These are phyloP conservation scores for Lasiommata megera DNA, from an alignment of 2,888 invertebrate genomes.

Conservation along the genomic window DNA sequence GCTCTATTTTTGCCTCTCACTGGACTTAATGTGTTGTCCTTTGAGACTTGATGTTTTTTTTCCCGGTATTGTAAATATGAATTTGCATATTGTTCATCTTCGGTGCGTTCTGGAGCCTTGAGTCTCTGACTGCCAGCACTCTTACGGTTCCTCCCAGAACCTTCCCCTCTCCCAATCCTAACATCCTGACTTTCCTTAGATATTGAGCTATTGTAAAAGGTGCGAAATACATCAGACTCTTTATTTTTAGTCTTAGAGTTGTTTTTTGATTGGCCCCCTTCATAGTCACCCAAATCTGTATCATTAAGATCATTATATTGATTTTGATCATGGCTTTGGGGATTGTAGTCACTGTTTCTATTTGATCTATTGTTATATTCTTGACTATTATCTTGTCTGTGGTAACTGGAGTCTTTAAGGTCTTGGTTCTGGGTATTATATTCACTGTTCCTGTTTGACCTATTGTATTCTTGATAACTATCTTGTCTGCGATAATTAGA, in stretches of 20 bases:
- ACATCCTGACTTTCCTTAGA: slow-evolving; percentile 61
- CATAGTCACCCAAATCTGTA: slow-evolving; percentile 39
- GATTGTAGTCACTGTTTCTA: slow-evolving; percentile 31
- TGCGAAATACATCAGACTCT: slow-evolving; percentile 57
- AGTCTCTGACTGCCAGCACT: slow-evolving; percentile 63
- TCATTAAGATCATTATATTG: slow-evolving; percentile 32
- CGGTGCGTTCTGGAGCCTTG: slow-evolving; percentile 52
- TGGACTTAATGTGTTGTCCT: slow-evolving; percentile 52
- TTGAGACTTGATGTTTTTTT: slow-evolving; percentile 46
- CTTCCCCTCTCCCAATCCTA: slow-evolving; percentile 56
- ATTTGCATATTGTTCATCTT: slow-evolving; percentile 71
- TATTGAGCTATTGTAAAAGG: slow-evolving; percentile 67
- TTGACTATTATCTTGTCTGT: slow-evolving; percentile 32
- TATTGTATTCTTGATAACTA: slow-evolving; percentile 29
- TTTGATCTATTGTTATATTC: slow-evolving; percentile 29
- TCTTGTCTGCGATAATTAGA: slow-evolving; percentile 33
- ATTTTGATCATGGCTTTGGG: slow-evolving; percentile 23
- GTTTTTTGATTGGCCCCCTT: slow-evolving; percentile 54
- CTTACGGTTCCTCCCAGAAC: slow-evolving; percentile 50
- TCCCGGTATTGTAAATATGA: slow-evolving; percentile 54
- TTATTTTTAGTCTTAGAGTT: slow-evolving; percentile 58
- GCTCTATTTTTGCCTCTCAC: slow-evolving; percentile 47
- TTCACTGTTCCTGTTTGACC: slow-evolving; percentile 30
- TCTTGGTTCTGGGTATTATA: slow-evolving; percentile 28
- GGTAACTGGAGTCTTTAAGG: slow-evolving; percentile 33